Base-by-base conservation (phyloP, 2,113 vertebrate genomes). In the Peucedramus taeniatus region DNA sequence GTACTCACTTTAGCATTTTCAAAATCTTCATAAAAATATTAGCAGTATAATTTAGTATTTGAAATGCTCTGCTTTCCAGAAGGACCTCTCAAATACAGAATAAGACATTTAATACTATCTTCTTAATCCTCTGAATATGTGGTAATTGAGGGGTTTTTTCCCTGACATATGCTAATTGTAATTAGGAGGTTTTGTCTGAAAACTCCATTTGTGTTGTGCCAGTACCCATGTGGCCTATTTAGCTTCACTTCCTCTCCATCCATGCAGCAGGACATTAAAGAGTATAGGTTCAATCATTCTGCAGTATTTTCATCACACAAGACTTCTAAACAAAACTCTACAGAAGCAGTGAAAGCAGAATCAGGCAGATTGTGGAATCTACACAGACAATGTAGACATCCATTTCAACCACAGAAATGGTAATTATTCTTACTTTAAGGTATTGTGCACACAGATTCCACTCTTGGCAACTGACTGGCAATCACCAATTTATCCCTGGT, bases 351-450 rank as follows among this genome's bases (percentile, higher is more conserved):
- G 27, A 87, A 83, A 59, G 30, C 40, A 69, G 30, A 76, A 69
- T 35, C 30, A 56, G 33, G n/a, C 24, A 90, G 53, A 28, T 17
- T 80, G 54, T 65, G 17, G 26, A 89, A 86, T 63, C 68, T 61
- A 77, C 37, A 51, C 0, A 39, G 51, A 70, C 39, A 80, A 53
- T 0, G 0, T 0, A 83, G 66, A 39, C 47, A 81, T 28, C 33
- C 2, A 3, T 44, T 70, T 33, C 11, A 78, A 47, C 9, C 40
- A 71, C 33, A 65, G 60, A 81, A 83, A 92, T 5, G 2, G 28
- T 24, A 51, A 24, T n/a, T 83, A 60, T 24, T 92, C n/a, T 85
- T 68, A 31, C 51, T 60, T 82, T 31, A 80, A 72, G 39, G 16
- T 28, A 54, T 17, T 50, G 31, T 40, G 44, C n/a, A 50, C n/a